phyloP scores from a whole-genome alignment of 2,888 invertebrate species.

The Myopa tessellatipennis region DNA sequence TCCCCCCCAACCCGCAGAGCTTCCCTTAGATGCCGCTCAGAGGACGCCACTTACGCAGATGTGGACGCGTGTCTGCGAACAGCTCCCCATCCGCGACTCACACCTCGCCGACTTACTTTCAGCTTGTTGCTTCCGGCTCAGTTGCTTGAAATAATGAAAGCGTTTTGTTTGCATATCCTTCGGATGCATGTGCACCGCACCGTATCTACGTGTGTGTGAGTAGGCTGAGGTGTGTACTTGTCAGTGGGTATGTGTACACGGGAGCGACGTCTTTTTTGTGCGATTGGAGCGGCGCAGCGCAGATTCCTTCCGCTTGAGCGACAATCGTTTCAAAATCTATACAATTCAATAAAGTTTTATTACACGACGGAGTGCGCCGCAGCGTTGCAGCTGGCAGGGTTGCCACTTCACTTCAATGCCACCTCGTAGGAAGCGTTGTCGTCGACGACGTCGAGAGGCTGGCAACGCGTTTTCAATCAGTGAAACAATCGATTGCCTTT shows the following conservation, averaged over 20 bases:
- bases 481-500: too few relatives aligned
- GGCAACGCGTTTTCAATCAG: too few relatives aligned
- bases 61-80: not conserved
- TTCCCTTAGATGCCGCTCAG: conserved; percentile 22
- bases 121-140: conserved; percentile 46
- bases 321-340: conserved; percentile 67
- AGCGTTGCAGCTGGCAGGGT: not conserved
- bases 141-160: conserved; percentile 64
- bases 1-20: not conserved
- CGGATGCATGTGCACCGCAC: conserved; percentile 2
- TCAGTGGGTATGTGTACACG: conserved; percentile 20
- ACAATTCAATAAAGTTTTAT: conserved; percentile 68
- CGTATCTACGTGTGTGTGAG: conserved; percentile 1
- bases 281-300: conserved; percentile 28
- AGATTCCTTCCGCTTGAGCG: conserved; percentile 62
- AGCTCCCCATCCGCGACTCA: not conserved
- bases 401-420: not conserved
- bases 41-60: not conserved
- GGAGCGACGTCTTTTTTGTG: not conserved
- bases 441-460: not conserved
- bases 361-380: conserved; percentile 49
- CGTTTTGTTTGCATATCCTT: conserved; percentile 58
- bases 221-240: not conserved
- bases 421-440: not conserved
- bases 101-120: not conserved